A percentile compares a stretch with the other conserved stretches of the same genome.
These are phyloP conservation scores for Microplitis demolitor DNA, from an alignment of 1,140 invertebrate species.

Conservation along the genomic window DNA sequence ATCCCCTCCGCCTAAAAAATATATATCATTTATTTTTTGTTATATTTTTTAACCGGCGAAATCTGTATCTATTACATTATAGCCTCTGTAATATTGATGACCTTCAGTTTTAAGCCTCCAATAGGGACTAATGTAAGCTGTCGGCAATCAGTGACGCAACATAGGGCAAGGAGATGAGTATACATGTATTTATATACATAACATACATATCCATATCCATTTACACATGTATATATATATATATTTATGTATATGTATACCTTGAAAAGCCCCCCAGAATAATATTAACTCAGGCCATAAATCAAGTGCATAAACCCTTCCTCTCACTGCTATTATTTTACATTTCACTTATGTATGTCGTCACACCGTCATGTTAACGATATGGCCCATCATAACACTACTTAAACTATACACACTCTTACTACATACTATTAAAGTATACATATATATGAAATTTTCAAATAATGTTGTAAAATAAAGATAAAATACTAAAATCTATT, in stretches of 20 bases:
- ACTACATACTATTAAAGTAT: no score
- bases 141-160: not conserved
- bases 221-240: not conserved
- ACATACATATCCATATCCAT: not conserved
- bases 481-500: not conserved
- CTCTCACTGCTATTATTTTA: not conserved
- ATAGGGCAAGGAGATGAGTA: not conserved
- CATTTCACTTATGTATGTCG: no score
- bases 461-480: no score
- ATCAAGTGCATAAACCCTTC: not conserved
- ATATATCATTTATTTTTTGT: not conserved
- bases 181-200: no score
- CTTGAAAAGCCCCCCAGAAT: not conserved
- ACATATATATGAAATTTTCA: no score
- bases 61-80: not conserved
- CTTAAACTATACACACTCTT: no score
- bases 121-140: not conserved
- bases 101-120: constrained; percentile 11
- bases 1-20: not conserved
- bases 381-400: no score
- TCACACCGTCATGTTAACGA: no score
- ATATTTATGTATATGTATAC: not conserved
- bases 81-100: not conserved
- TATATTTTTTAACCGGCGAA: not conserved
- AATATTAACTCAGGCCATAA: not conserved